A percentile compares a stretch with the other conserved stretches of the same genome.
Conservation (phyloP, 2,797 vertebrate genomes). For the Fistularia tabacaria region DNA sequence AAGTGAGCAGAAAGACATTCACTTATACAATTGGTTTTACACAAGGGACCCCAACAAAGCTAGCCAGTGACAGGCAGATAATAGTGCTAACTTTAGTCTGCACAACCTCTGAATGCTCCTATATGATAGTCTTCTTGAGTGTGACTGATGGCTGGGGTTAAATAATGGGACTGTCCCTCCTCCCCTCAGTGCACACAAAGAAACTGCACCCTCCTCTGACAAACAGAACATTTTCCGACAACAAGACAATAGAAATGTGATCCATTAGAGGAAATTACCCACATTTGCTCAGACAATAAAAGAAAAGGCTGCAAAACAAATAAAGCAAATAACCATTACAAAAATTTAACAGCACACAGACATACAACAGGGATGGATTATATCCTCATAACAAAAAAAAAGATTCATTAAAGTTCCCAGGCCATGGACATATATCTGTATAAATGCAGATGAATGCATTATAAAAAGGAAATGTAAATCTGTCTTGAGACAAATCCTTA, state of each 20-base stretch:
- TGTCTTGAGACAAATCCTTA: conserved; percentile 54
- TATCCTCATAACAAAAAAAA: conserved; percentile 18
- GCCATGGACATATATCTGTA: conserved; percentile 23
- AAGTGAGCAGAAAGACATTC: conserved; percentile 51
- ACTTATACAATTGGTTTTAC: conserved; percentile 65
- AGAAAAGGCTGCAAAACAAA: too few species aligned
- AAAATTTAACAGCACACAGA: conserved; percentile 39
- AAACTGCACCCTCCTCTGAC: conserved; percentile 33
- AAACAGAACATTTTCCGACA: conserved; percentile 39
- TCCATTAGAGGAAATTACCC: conserved; percentile 51
- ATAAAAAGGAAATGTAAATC: conserved; percentile 49
- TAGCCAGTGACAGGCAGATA: conserved; percentile 69
- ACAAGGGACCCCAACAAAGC: conserved; percentile 54
- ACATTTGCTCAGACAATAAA: background rate
- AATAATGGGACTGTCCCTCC: conserved; percentile 52
- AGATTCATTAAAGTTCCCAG: conserved; percentile 22
- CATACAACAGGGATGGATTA: conserved; percentile 19
- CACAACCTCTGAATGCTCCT: conserved; percentile 47
- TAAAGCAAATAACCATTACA: conserved; percentile 2
- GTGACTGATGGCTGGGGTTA: conserved; percentile 67
- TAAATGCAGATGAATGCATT: conserved; percentile 57
- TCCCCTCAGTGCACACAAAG: conserved; percentile 32
- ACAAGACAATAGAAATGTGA: conserved; percentile 41
- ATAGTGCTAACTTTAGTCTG: conserved; percentile 69
- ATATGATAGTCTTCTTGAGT: conserved; percentile 68